Conservation (phyloP, 2,888 invertebrate genomes). For the Pachymerium ferrugineum region DNA sequence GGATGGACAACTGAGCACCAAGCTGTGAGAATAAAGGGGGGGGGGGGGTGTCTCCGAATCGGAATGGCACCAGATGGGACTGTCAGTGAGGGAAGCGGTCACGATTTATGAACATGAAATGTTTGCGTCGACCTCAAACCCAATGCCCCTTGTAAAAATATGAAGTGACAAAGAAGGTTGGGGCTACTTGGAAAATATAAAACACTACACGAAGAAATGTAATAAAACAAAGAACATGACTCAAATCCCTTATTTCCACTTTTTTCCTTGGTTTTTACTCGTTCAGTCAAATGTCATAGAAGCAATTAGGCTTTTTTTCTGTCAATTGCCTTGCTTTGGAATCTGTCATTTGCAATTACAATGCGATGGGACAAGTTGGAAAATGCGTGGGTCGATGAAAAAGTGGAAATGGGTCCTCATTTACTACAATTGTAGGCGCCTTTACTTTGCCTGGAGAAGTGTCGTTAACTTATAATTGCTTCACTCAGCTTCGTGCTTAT, state of each 20-base stretch:
- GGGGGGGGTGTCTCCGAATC: too few relatives aligned
- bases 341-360: background rate
- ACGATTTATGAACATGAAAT: conserved; percentile 18
- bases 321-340: background rate
- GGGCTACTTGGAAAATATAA: background rate
- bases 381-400: background rate
- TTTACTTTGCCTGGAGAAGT: background rate
- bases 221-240: background rate
- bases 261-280: background rate
- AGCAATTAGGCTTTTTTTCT: background rate
- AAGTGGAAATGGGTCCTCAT: background rate
- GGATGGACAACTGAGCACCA: conserved; percentile 10
- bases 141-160: conserved; percentile 18
- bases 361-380: background rate
- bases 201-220: background rate
- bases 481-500: conserved; percentile 10
- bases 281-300: background rate
- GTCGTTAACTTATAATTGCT: conserved; percentile 14
- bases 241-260: background rate
- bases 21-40: conserved; percentile 12
- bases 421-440: background rate
- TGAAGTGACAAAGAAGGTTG: conserved; percentile 12
- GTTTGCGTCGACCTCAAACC: conserved; percentile 21
- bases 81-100: conserved; percentile 11
- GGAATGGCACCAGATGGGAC: conserved; percentile 18